Conservation (phyloP, 2,797 vertebrate species). For the Hemitrygon akajei region DNA sequence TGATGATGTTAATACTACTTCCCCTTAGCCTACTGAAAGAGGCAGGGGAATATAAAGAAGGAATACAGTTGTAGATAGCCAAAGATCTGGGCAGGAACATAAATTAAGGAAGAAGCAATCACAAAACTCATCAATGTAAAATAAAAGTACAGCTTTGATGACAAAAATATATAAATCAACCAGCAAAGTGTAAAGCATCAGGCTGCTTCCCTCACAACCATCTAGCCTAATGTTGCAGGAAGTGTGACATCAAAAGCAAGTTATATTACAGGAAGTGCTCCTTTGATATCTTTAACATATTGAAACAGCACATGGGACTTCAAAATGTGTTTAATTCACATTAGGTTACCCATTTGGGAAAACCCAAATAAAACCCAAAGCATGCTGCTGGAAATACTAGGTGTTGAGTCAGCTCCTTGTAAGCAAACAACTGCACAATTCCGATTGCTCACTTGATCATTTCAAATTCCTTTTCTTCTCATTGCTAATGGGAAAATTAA, state of each 20-base stretch:
- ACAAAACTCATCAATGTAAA: too few relatives aligned
- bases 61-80: background rate
- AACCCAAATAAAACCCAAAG: background rate
- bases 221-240: background rate
- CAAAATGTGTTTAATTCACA: background rate
- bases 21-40: background rate
- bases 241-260: background rate
- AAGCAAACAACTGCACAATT: background rate
- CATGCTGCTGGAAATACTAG: background rate
- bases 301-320: background rate
- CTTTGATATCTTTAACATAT: background rate
- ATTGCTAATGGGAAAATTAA: background rate
- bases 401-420: too few relatives aligned
- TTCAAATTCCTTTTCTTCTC: too few relatives aligned
- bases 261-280: background rate
- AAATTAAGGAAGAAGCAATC: background rate
- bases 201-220: background rate
- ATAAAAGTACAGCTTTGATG: background rate
- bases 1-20: too few relatives aligned
- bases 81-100: background rate
- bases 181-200: background rate
- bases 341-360: background rate
- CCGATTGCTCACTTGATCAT: too few relatives aligned
- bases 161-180: background rate
- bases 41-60: background rate